Evolutionary conservation across 2,888 invertebrate species (phyloP).

Genomic region (Xiphydria camelus): DNA sequence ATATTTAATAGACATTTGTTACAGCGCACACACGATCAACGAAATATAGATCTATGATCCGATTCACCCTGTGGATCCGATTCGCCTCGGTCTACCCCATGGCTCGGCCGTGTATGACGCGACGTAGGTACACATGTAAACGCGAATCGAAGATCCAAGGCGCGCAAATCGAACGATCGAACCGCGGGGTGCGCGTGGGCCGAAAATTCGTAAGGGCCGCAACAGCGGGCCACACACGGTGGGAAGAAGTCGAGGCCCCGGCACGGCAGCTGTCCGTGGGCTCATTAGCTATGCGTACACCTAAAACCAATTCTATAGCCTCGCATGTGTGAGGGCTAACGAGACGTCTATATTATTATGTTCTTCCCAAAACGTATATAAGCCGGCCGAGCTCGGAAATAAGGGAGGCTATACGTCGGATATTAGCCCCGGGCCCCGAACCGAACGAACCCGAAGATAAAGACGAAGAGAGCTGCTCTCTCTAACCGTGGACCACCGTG

Average conservation of each 20-base stretch:
- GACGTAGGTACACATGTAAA: no score
- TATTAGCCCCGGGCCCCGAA: slow-evolving; percentile 40
- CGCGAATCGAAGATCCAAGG: no score
- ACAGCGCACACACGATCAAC: no score
- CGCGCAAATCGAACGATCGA: no score
- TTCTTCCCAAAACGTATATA: slow-evolving; percentile 27
- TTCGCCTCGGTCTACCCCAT: no score
- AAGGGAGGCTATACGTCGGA: slow-evolving; percentile 38
- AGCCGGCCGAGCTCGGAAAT: slow-evolving; percentile 30
- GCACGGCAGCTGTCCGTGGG: slow-evolving; percentile 30
- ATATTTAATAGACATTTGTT: no score
- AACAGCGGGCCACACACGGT: slow-evolving; percentile 2
- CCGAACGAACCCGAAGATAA: slow-evolving; percentile 35
- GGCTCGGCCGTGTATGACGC: no score
- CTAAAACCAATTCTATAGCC: slow-evolving; percentile 47
- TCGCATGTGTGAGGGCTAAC: slow-evolving; percentile 44
- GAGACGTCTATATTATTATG: slow-evolving; percentile 56
- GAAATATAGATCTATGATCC: no score
- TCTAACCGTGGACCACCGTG: slow-evolving; percentile 49
- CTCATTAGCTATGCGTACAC: slow-evolving; percentile 53
- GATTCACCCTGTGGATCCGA: no score
- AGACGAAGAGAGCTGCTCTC: slow-evolving; percentile 42
- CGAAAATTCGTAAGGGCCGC: no score
- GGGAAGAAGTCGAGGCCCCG: not conserved
- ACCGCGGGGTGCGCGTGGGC: no score